Evolutionary conservation across 2,888 invertebrate genomes (phyloP).

Genomic region (Ormia ochracea): DNA sequence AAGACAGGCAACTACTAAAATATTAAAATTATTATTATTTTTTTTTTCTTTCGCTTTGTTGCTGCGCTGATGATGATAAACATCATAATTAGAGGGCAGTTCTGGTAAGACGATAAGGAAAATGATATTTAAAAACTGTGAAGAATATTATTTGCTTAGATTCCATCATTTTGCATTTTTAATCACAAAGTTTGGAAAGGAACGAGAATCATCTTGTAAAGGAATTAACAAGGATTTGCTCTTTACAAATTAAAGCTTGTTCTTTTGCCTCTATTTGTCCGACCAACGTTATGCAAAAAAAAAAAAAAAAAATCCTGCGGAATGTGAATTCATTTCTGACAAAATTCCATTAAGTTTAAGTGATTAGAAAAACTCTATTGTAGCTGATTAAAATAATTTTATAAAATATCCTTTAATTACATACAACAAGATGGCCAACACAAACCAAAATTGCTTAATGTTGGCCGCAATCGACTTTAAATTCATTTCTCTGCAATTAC

Average conservation of each 20-base stretch:
- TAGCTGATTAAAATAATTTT: background rate
- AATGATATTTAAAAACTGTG: background rate
- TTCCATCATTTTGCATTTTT: constrained; percentile 36
- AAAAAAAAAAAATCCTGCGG: no score
- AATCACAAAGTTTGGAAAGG: background rate
- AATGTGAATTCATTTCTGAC: no score
- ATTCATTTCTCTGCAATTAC: constrained; percentile 9
- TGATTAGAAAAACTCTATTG: no score
- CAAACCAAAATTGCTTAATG: constrained; percentile 52
- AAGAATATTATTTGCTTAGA: constrained; percentile 39
- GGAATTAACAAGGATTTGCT: background rate
- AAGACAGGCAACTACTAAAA: constrained; percentile 48
- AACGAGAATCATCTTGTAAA: background rate
- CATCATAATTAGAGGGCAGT: constrained; percentile 28
- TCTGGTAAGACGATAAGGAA: background rate
- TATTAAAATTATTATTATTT: constrained; percentile 52
- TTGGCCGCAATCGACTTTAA: constrained; percentile 50
- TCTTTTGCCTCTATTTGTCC: no score
- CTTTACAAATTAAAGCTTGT: constrained; percentile 10
- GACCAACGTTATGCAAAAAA: no score
- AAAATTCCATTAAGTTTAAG: no score
- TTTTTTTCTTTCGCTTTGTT: constrained; percentile 1
- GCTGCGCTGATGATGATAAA: constrained; percentile 34
- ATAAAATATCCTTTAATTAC: background rate
- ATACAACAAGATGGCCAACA: constrained; percentile 11